Conservation (phyloP, 2,113 vertebrate genomes). For the Gallinago undulata region DNA sequence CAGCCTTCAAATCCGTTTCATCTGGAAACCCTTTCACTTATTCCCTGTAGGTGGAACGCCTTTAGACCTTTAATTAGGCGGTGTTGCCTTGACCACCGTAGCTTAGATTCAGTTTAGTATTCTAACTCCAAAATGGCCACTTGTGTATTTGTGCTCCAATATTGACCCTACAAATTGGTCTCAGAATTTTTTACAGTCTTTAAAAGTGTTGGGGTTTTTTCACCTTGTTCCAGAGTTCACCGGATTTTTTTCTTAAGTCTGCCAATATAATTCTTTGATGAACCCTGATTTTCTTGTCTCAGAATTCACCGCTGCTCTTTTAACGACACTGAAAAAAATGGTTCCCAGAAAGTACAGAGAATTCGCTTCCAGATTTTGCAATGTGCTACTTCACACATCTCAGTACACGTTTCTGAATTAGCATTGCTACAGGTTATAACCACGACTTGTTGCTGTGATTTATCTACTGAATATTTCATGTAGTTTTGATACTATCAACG, state of each 20-base stretch:
- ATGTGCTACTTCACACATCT: neutral
- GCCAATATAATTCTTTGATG: neutral
- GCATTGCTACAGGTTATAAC: neutral
- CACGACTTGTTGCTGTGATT: neutral
- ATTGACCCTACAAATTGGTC: constrained; percentile 19
- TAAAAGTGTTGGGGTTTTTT: neutral
- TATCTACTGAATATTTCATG: constrained; percentile 12
- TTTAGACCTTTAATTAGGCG: constrained; percentile 59
- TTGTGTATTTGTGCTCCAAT: constrained; percentile 20
- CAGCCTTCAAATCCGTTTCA: constrained; percentile 2
- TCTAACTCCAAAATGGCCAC: constrained; percentile 43
- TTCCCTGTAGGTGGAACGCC: constrained; percentile 31
- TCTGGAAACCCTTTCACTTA: constrained; percentile 31
- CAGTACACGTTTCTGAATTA: neutral
- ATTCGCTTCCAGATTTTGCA: neutral
- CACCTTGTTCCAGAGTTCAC: neutral
- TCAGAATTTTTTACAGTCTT: neutral
- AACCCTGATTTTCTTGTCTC: neutral
- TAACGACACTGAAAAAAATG: neutral
- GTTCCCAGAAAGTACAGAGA: neutral
- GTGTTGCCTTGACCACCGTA: constrained; percentile 53
- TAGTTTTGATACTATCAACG: neutral
- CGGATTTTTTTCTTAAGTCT: neutral
- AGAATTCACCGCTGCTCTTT: neutral
- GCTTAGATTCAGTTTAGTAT: constrained; percentile 53